Percentiles rank a stretch among this genome's conserved stretches.
Evolutionary conservation across 1,140 invertebrate genomes (phyloP).

Genomic region (Phymastichus coffea): DNA sequence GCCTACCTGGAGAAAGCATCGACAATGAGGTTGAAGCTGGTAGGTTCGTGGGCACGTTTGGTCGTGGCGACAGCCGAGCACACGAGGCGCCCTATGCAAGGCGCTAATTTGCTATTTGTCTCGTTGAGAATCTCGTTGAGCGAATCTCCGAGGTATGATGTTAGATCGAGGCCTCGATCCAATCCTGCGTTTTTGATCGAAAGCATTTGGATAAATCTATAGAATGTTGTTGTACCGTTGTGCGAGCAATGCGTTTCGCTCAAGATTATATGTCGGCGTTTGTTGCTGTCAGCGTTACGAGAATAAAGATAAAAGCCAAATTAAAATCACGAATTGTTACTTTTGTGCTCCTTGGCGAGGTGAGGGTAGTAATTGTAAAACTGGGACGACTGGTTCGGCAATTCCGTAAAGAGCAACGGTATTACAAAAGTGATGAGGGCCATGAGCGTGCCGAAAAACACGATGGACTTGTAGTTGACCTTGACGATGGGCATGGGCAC

Average conservation of each 20-base stretch:
- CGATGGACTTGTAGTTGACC: constrained; percentile 40
- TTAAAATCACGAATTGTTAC: too few relatives aligned
- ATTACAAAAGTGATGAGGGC: constrained; percentile 33
- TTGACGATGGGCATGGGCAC: constrained; percentile 32
- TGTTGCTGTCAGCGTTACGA: too few relatives aligned
- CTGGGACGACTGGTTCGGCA: neutral
- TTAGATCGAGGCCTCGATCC: constrained; percentile 24
- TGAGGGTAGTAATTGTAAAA: neutral
- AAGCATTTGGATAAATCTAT: too few relatives aligned
- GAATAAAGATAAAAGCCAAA: too few relatives aligned
- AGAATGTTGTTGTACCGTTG: too few relatives aligned
- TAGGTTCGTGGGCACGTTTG: constrained; percentile 34
- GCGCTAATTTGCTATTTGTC: constrained; percentile 42
- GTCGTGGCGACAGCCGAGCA: constrained; percentile 43
- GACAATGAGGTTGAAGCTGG: constrained; percentile 49
- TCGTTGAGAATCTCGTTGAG: constrained; percentile 42
- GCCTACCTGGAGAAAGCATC: constrained; percentile 52
- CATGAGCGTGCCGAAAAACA: constrained; percentile 39
- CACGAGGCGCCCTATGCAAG: constrained; percentile 46
- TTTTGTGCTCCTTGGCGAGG: constrained; percentile 32
- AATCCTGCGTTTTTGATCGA: constrained; percentile 5
- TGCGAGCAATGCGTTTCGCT: too few relatives aligned
- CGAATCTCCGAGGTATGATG: constrained; percentile 31
- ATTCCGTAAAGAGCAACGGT: constrained; percentile 38
- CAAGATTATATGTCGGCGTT: too few relatives aligned